Evolutionary conservation across 2,113 vertebrate species (phyloP), one percentile per base, ranked within the genome.

Genomic region (Antennarius striatus): DNA sequence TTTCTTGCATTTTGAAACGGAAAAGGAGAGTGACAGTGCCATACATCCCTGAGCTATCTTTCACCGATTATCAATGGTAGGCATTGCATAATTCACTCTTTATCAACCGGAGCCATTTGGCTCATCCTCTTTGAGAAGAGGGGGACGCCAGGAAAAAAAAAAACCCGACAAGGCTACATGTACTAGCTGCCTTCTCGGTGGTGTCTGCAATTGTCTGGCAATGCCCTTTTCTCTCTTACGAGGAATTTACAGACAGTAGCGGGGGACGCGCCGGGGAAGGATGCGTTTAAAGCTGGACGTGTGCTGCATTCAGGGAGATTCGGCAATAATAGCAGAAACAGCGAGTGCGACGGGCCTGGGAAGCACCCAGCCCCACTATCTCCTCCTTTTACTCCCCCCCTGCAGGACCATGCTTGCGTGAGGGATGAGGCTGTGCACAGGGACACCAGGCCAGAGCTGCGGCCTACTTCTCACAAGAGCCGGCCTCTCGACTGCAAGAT

Each of bases 381-480:
- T 95, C 94, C 94, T 93, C 93, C 92, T 95, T 96, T 96, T 95
- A 94, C 96, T 92, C 86, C 86, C 88, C 86, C 86, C 90, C 88
- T 89, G 83, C 86, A 98, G 96, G 96, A 97, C 94, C 96, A 98
- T 97, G 96, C 95, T 95, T 95, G 97, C 94, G 95, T 99, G 96
- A 98, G 96, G 96, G 96, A 99, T 98, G 97, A 98, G 95, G 95
- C 94, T 94, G 95, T 95, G 94, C 94, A 96, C 95, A 93, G 95
- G 94, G 95, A 98, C 94, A 90, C 93, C 95, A 97, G 95, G 96
- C 96, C 96, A 95, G 94, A 98, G 93, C 95, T 95, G 94, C 95
- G 95, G 94, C 95, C 96, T 97, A 94, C 95, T 93, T 94, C 95
- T 91, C 94, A 95, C 92, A 92, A 95, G 93, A 96, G 94, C 94